phyloP scores from a whole-genome alignment of 2,888 invertebrate genomes.

The Argyra leucocephala region DNA sequence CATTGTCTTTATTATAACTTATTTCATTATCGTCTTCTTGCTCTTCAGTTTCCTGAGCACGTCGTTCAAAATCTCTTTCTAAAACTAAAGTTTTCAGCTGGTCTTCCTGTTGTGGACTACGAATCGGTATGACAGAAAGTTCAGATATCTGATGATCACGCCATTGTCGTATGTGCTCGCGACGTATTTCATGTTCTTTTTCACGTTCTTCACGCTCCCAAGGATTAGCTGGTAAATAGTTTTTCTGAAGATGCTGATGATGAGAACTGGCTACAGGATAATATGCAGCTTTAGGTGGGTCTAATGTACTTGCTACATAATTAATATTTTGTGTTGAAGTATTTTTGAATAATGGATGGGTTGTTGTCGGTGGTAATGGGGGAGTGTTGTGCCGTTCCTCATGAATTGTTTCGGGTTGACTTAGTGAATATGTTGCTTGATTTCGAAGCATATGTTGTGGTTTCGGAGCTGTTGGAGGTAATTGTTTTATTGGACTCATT shows the following conservation, averaged over 20 bases:
- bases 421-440: slow-evolving; percentile 26
- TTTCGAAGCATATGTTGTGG: slow-evolving; percentile 43
- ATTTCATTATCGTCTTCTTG: slow-evolving; percentile 57
- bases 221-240: slow-evolving; percentile 55
- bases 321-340: slow-evolving; percentile 33
- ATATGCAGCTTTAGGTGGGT: slow-evolving; percentile 65
- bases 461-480: slow-evolving; percentile 51
- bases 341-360: slow-evolving; percentile 56
- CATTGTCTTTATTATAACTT: slow-evolving; percentile 39
- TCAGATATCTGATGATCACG: slow-evolving; percentile 82
- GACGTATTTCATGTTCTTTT: slow-evolving; percentile 61
- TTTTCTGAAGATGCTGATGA: slow-evolving; percentile 26
- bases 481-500: slow-evolving; percentile 45
- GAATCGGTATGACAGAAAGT: slow-evolving; percentile 56
- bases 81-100: slow-evolving; percentile 77
- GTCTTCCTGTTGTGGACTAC: slow-evolving; percentile 74
- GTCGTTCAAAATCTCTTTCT: slow-evolving; percentile 88
- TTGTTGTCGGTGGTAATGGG: slow-evolving; percentile 59
- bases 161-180: slow-evolving; percentile 66
- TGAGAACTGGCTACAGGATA: slow-evolving; percentile 45
- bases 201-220: slow-evolving; percentile 92
- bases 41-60: slow-evolving; percentile 69
- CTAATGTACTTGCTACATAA: slow-evolving; percentile 63
- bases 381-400: slow-evolving; percentile 43
- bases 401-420: slow-evolving; percentile 22